These are phyloP conservation scores for Uloborus diversus DNA, from an alignment of 1,140 invertebrate species.

Conservation along the genomic window DNA sequence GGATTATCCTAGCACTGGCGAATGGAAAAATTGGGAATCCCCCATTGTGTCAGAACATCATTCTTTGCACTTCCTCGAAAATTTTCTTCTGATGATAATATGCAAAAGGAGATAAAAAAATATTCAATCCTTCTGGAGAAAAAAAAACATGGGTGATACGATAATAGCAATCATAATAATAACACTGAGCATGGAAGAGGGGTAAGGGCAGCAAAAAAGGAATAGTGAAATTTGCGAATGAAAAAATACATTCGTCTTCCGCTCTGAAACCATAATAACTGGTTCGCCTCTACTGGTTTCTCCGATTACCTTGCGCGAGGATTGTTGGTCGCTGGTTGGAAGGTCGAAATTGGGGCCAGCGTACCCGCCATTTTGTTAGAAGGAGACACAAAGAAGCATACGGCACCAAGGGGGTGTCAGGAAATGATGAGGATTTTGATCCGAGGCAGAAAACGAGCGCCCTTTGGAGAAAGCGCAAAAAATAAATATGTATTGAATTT, in stretches of 20 bases:
- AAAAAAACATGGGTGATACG: neutral
- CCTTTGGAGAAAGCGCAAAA: no score
- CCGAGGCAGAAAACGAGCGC: no score
- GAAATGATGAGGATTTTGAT: constrained; percentile 34
- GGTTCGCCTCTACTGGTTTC: constrained; percentile 21
- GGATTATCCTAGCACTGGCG: constrained; percentile 6
- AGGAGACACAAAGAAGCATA: neutral
- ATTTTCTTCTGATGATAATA: constrained; percentile 29
- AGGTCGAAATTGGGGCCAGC: neutral
- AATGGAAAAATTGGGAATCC: constrained; percentile 6
- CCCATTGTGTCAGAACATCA: constrained; percentile 1
- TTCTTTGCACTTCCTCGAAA: constrained; percentile 18
- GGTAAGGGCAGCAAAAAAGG: neutral
- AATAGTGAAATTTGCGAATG: constrained; percentile 6
- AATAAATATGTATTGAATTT: no score
- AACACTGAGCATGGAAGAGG: neutral
- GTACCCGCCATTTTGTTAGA: constrained; percentile 13
- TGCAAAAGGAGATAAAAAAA: neutral
- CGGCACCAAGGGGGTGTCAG: neutral
- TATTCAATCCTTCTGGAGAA: neutral
- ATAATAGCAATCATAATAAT: neutral
- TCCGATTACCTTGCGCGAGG: constrained; percentile 20
- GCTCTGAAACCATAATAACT: constrained; percentile 27
- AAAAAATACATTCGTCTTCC: constrained; percentile 15
- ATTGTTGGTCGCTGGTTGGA: neutral